These are phyloP conservation scores for Nematopogon swammerdamellus DNA, from an alignment of 2,888 invertebrate species.

Conservation along the genomic window DNA sequence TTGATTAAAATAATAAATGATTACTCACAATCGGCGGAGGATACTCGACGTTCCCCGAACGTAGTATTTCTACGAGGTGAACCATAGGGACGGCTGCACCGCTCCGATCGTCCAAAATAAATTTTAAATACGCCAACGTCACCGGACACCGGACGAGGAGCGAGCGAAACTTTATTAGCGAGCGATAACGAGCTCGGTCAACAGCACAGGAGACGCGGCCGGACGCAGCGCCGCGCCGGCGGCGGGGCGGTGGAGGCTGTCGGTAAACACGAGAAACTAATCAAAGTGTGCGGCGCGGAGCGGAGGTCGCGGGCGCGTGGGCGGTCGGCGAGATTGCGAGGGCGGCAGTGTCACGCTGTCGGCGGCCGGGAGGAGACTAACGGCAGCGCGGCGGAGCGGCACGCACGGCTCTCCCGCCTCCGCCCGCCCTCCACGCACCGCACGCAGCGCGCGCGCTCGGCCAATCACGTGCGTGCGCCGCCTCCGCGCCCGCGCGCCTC, in stretches of 20 bases:
- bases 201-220: slow-evolving; percentile 1
- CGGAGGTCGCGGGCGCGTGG: slow-evolving; percentile 22
- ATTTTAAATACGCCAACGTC: slow-evolving; percentile 4
- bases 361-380: slow-evolving; percentile 9
- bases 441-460: slow-evolving; percentile 41
- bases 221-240: too few relatives aligned
- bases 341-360: slow-evolving; percentile 11
- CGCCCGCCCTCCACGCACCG: slow-evolving; percentile 53
- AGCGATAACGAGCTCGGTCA: not conserved
- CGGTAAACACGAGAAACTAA: not conserved
- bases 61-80: slow-evolving; percentile 77
- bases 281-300: slow-evolving; percentile 15
- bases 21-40: slow-evolving; percentile 60
- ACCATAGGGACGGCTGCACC: slow-evolving; percentile 69
- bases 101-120: slow-evolving; percentile 3
- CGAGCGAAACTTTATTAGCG: not conserved
- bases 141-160: not conserved
- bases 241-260: slow-evolving; percentile 12
- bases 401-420: slow-evolving; percentile 20
- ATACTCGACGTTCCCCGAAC: slow-evolving; percentile 76
- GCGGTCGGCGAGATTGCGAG: slow-evolving; percentile 31
- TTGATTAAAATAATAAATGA: not conserved
- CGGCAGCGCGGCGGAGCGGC: slow-evolving; percentile 41
- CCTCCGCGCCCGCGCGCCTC: slow-evolving; percentile 45
- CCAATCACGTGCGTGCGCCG: slow-evolving; percentile 55